phyloP scores from a whole-genome alignment of 1,140 invertebrate genomes.

The Rhyacophila brunnea region DNA sequence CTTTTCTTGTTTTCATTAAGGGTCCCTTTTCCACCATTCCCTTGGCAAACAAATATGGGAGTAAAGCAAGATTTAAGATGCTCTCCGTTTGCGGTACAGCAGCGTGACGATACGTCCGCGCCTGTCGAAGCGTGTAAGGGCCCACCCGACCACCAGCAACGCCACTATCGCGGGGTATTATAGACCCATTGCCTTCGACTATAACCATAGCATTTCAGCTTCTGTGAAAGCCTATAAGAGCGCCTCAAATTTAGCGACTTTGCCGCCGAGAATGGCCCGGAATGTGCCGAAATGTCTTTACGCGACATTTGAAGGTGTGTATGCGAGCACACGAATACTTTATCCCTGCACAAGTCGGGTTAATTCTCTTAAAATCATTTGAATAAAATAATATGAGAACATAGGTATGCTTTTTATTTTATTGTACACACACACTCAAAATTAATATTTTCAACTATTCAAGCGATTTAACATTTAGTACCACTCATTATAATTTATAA shows the following conservation, averaged over 20 bases:
- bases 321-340: conserved; percentile 8
- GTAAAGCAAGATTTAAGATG: neutral
- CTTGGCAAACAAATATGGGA: too few relatives aligned
- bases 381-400: too few relatives aligned
- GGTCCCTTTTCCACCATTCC: too few relatives aligned
- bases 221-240: conserved; percentile 34
- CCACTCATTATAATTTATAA: too few relatives aligned
- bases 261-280: conserved; percentile 29
- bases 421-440: too few relatives aligned
- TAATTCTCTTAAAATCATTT: too few relatives aligned
- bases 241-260: conserved; percentile 35
- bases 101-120: conserved; percentile 11
- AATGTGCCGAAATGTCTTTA: conserved; percentile 29
- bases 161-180: conserved; percentile 28
- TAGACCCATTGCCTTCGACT: conserved; percentile 26
- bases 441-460: too few relatives aligned
- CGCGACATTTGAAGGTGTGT: conserved; percentile 17
- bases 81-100: neutral
- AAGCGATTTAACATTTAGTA: too few relatives aligned
- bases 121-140: conserved; percentile 2
- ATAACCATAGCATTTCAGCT: conserved; percentile 29
- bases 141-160: conserved; percentile 15
- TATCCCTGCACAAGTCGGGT: conserved; percentile 38
- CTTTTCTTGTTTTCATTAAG: too few relatives aligned
- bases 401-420: too few relatives aligned